Percentiles rank a stretch among this genome's conserved stretches.
Evolutionary conservation across 1,140 invertebrate species (phyloP).

Genomic region (Cotesia typhae): DNA sequence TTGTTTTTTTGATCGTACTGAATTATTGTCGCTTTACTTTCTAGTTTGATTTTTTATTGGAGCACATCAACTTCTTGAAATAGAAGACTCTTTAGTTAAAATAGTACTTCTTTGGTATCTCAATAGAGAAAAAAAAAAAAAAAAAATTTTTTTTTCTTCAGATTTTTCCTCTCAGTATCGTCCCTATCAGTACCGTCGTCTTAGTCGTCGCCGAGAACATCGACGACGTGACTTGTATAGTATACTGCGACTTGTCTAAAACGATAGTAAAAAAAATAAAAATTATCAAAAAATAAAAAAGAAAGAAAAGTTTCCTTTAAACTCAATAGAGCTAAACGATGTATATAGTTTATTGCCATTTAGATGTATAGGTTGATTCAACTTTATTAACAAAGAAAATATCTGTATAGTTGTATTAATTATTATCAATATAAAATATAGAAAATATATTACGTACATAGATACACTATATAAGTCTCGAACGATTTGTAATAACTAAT

Average conservation of each 20-base stretch:
- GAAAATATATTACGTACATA: too few relatives aligned
- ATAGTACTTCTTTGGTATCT: not conserved
- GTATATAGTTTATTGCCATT: not conserved
- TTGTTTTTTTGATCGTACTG: not conserved
- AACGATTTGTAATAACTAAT: slow-evolving; percentile 2
- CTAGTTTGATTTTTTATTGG: not conserved
- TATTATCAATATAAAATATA: not conserved
- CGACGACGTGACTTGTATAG: slow-evolving; percentile 22
- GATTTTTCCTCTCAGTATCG: too few relatives aligned
- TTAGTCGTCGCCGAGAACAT: slow-evolving; percentile 17
- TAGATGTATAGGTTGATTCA: too few relatives aligned
- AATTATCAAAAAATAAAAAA: slow-evolving; percentile 9
- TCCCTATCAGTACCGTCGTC: slow-evolving; percentile 7
- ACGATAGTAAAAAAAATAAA: slow-evolving; percentile 12
- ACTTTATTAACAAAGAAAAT: too few relatives aligned
- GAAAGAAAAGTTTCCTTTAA: slow-evolving; percentile 31
- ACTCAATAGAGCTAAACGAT: slow-evolving; percentile 16
- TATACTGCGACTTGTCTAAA: slow-evolving; percentile 23
- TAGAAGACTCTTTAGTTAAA: not conserved
- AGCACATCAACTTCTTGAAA: not conserved
- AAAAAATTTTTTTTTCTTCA: too few relatives aligned
- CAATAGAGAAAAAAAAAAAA: not conserved
- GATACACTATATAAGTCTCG: too few relatives aligned
- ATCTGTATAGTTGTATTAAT: too few relatives aligned
- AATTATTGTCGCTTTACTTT: not conserved